A percentile compares a stretch with the other conserved stretches of the same genome.
Conservation (phyloP, 2,888 invertebrate species). For the Bellardia pandia region DNA sequence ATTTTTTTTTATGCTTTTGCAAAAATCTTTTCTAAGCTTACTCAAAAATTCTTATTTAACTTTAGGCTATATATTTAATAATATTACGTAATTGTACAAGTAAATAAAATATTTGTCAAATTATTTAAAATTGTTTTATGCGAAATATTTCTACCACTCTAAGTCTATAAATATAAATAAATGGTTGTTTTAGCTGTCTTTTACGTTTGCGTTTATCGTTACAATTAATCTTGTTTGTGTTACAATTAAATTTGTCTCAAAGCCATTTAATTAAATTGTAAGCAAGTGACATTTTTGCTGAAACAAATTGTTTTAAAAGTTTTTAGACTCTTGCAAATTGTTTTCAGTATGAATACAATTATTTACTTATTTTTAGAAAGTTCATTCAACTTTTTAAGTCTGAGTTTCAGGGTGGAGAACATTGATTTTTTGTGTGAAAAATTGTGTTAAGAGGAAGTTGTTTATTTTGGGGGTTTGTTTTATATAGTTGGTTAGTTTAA, state of each 20-base stretch:
- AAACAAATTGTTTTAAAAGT: constrained; percentile 43
- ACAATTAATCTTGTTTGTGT: constrained; percentile 56
- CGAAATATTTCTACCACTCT: background rate
- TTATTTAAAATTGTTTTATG: constrained; percentile 59
- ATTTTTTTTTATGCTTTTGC: constrained; percentile 31
- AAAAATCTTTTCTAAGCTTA: background rate
- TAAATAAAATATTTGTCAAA: constrained; percentile 71
- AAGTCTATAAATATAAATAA: background rate
- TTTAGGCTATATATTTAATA: constrained; percentile 38
- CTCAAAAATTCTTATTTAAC: constrained; percentile 38
- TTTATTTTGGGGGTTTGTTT: background rate
- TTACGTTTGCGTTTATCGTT: constrained; percentile 10
- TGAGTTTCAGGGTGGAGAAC: background rate
- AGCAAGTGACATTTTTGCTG: constrained; percentile 51
- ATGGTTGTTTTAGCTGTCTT: constrained; percentile 22
- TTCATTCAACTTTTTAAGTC: background rate
- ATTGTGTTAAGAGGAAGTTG: background rate
- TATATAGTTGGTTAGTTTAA: background rate
- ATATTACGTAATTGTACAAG: constrained; percentile 55
- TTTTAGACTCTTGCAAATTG: constrained; percentile 40
- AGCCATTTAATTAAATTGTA: constrained; percentile 51
- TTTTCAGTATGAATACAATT: constrained; percentile 31
- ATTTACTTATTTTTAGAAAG: background rate
- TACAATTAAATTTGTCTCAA: constrained; percentile 59
- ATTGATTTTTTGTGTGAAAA: background rate